Base-by-base conservation (phyloP, 2,113 vertebrate genomes). In the Mandrillus leucophaeus region DNA sequence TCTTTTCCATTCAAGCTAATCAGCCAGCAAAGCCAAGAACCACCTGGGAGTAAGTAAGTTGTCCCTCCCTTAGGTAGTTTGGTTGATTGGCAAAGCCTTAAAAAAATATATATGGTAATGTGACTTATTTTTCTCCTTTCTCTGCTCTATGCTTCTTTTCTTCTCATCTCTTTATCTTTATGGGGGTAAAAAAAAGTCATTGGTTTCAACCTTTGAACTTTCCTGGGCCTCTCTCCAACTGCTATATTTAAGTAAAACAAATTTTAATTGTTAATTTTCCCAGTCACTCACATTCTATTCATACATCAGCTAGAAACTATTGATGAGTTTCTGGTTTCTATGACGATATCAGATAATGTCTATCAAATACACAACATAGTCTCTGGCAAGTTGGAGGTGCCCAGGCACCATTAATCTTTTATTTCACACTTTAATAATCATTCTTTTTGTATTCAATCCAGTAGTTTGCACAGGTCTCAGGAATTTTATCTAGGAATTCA, bases 181-280 rank as follows among this genome's bases (percentile, higher is more conserved):
- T 27, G 23, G n/a, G 55, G 61, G 32, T 64, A 86, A 70, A 72
- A 97, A 97, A 93, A 96, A 83, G 75, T 93, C 57, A 80, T 97
- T 84, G 68, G 8, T 50, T 64, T 38, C 8, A 32, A 13, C 23
- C 35, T 93, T 48, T 79, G 40, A 79, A n/a, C 25, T 72, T 89
- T 61, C 61, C 83, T 38, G 35, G 5, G 0, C 88, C 35, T 55
- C 40, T 79, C 55, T 83, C 64, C 50, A 89, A 64, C 20, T n/a
- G 10, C 6, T 82, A 10, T 6, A 61, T 7, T 9, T 72, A 90
- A 82, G 55, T n/a, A 45, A 91, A 88, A 87, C 38, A 94, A 68
- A 52, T 35, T 87, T 75, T 57, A 40, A 43, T 57, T 75, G 17
- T 90, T 61, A 32, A 27, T 79, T 87, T 88, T 68, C 48, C 38